Percentiles rank a stretch among this genome's conserved stretches.
phyloP scores from a whole-genome alignment of 2,797 vertebrate genomes.

The Coilia nasus region DNA sequence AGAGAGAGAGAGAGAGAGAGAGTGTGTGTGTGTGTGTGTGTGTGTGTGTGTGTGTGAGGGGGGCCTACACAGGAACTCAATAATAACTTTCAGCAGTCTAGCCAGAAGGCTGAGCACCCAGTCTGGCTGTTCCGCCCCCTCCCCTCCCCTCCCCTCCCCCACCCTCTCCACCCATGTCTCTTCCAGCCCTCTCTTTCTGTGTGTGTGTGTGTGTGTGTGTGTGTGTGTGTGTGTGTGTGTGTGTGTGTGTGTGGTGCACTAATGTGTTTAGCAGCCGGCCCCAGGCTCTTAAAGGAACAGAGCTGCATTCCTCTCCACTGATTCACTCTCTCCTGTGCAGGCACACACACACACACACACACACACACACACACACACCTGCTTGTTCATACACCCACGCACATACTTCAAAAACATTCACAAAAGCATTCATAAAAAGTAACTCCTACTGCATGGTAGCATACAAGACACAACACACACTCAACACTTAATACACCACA shows the following conservation, averaged over 20 bases:
- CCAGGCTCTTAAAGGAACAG: slow-evolving; percentile 84
- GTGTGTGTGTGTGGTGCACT: slow-evolving; percentile 60
- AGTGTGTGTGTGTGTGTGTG: neutral
- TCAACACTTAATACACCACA: too few species aligned
- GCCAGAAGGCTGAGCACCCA: slow-evolving; percentile 94
- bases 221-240: slow-evolving; percentile 9
- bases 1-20: slow-evolving; percentile 59
- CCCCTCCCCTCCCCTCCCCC: slow-evolving; percentile 70
- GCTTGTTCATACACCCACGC: too few species aligned
- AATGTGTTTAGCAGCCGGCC: slow-evolving; percentile 89
- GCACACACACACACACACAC: slow-evolving; percentile 52
- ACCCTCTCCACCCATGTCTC: slow-evolving; percentile 77
- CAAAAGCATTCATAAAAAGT: too few species aligned
- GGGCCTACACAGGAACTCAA: slow-evolving; percentile 89
- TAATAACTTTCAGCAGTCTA: slow-evolving; percentile 98
- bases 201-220: neutral
- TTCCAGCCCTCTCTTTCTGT: slow-evolving; percentile 64
- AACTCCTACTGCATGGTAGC: too few species aligned
- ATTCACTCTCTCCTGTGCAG: slow-evolving; percentile 79
- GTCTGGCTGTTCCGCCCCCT: slow-evolving; percentile 90
- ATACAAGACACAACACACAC: too few species aligned
- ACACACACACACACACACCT: neutral
- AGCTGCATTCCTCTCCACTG: slow-evolving; percentile 72
- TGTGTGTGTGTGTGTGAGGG: slow-evolving; percentile 77
- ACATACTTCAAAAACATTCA: too few species aligned